phyloP scores from a whole-genome alignment of 1,140 invertebrate genomes.

The Conus betulinus region DNA sequence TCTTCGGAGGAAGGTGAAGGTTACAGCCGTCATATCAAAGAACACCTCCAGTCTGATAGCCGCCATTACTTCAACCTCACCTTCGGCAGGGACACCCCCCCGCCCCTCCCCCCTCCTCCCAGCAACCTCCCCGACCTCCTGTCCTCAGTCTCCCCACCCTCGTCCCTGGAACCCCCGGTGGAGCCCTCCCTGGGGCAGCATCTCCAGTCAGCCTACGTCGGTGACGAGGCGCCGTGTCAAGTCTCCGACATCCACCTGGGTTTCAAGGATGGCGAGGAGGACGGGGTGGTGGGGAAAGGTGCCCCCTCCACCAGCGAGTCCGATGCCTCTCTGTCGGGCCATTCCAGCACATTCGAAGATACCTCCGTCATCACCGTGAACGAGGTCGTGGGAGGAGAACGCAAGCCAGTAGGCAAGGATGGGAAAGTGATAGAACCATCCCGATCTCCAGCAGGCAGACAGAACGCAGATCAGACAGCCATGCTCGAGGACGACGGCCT shows the following conservation, averaged over 20 bases:
- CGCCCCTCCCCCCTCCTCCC: slow-evolving; percentile 12
- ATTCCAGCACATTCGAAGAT: slow-evolving; percentile 42
- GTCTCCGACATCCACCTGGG: slow-evolving; percentile 48
- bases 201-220: background rate
- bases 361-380: slow-evolving; percentile 38
- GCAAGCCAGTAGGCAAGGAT: background rate
- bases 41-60: slow-evolving; percentile 58
- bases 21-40: slow-evolving; percentile 51
- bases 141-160: slow-evolving; percentile 35
- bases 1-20: background rate
- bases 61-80: slow-evolving; percentile 64
- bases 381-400: background rate
- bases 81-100: slow-evolving; percentile 57
- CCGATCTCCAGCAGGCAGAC: background rate
- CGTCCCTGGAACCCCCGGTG: background rate
- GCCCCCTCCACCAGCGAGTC: slow-evolving; percentile 15
- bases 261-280: slow-evolving; percentile 43
- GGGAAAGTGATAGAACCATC: background rate
- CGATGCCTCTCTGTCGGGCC: slow-evolving; percentile 14
- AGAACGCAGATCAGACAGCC: background rate
- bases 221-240: background rate
- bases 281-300: slow-evolving; percentile 24
- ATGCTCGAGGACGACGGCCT: background rate
- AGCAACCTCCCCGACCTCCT: slow-evolving; percentile 43
- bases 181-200: background rate